Evolutionary conservation across 2,888 invertebrate genomes (phyloP).

Genomic region (Platycheirus albimanus): DNA sequence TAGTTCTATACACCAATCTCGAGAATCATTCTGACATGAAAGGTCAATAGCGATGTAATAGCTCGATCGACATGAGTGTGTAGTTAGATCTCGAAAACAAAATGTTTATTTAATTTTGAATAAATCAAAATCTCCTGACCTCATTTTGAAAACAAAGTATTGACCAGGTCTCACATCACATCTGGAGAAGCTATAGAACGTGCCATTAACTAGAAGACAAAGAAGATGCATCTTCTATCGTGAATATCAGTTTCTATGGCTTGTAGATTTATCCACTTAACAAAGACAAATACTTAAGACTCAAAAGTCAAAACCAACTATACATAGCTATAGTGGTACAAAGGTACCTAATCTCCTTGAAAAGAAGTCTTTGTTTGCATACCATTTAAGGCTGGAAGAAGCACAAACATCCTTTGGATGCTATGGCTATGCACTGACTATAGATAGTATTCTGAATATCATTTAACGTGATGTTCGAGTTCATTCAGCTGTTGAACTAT

Average conservation of each 20-base stretch:
- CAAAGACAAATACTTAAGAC: slow-evolving; percentile 55
- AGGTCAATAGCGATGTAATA: no score
- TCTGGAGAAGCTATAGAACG: slow-evolving; percentile 47
- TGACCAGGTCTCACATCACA: slow-evolving; percentile 24
- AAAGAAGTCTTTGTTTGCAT: slow-evolving; percentile 53
- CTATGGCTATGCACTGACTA: slow-evolving; percentile 36
- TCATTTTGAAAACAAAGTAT: slow-evolving; percentile 5
- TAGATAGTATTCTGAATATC: slow-evolving; percentile 15
- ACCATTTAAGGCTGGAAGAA: slow-evolving; percentile 45
- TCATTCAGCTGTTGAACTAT: slow-evolving; percentile 50
- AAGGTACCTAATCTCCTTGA: slow-evolving; percentile 15
- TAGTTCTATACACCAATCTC: no score
- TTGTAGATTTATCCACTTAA: slow-evolving; percentile 28
- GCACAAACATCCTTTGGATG: slow-evolving; percentile 64
- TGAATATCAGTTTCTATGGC: not conserved
- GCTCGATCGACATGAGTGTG: no score
- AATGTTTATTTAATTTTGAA: no score
- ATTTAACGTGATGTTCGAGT: slow-evolving; percentile 41
- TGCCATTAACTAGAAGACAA: slow-evolving; percentile 38
- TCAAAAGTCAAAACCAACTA: slow-evolving; percentile 10
- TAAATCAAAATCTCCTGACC: slow-evolving; percentile 2
- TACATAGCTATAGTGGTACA: not conserved
- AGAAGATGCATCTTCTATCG: slow-evolving; percentile 14
- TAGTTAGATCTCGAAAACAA: no score
- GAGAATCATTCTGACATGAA: no score